Evolutionary conservation across 1,140 invertebrate genomes (phyloP).

Genomic region (Drosophila athabasca): DNA sequence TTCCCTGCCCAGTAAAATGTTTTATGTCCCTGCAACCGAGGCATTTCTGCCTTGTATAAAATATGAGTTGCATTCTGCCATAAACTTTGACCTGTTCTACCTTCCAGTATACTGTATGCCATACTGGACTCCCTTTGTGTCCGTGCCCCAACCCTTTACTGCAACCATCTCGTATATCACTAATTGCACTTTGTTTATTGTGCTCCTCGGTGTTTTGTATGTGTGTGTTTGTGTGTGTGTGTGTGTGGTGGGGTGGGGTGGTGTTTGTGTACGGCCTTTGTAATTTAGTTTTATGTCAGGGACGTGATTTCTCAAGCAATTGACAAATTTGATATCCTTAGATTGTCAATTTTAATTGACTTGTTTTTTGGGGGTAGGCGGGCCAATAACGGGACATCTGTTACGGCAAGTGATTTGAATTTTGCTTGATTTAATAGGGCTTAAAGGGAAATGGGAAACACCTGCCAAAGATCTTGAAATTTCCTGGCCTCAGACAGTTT

Average conservation of each 20-base stretch:
- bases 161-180: slow-evolving; percentile 48
- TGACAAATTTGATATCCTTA: slow-evolving; percentile 35
- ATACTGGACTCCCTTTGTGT: slow-evolving; percentile 5
- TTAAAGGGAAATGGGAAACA: no score
- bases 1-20: slow-evolving; percentile 26
- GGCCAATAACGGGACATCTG: slow-evolving; percentile 15
- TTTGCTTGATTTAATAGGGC: no score
- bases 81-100: slow-evolving; percentile 54
- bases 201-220: slow-evolving; percentile 5
- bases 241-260: no score
- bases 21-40: slow-evolving; percentile 43
- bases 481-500: no score
- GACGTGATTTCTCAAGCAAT: slow-evolving; percentile 28
- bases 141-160: neutral
- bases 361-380: slow-evolving; percentile 10
- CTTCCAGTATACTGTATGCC: neutral
- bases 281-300: slow-evolving; percentile 42
- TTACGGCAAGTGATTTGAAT: slow-evolving; percentile 29
- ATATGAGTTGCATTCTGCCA: slow-evolving; percentile 54
- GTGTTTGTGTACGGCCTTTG: slow-evolving; percentile 17
- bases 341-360: slow-evolving; percentile 59
- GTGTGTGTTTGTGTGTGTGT: neutral
- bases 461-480: no score
- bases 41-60: slow-evolving; percentile 53
- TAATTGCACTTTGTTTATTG: slow-evolving; percentile 58